Evolutionary conservation across 2,888 invertebrate species (phyloP).

Genomic region (Ophion ventricosus): DNA sequence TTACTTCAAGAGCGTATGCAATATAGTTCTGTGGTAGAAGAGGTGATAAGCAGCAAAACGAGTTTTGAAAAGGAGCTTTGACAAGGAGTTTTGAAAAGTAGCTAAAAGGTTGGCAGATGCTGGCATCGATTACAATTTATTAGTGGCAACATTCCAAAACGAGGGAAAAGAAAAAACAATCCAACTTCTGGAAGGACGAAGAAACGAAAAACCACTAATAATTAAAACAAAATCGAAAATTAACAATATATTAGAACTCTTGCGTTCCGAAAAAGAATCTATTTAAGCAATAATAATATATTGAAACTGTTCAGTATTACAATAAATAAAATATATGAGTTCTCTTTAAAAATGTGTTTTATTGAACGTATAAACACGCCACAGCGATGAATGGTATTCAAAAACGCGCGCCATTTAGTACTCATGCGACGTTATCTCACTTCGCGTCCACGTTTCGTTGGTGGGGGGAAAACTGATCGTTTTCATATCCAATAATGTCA

Average conservation of each 20-base stretch:
- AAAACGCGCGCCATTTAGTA: too few species aligned
- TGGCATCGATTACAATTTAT: not conserved
- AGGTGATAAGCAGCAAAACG: not conserved
- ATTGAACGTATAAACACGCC: too few species aligned
- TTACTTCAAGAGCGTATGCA: not conserved
- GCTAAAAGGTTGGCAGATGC: slow-evolving; percentile 2
- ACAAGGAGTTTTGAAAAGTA: too few species aligned
- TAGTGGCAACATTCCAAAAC: not conserved
- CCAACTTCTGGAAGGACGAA: not conserved
- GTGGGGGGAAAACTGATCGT: too few species aligned
- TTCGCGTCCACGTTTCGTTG: too few species aligned
- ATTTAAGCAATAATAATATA: too few species aligned
- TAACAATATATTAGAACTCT: not conserved
- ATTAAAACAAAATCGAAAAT: not conserved
- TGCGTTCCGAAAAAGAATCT: not conserved
- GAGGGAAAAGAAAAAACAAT: not conserved
- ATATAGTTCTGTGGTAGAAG: not conserved
- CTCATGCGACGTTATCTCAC: too few species aligned
- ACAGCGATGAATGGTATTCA: too few species aligned
- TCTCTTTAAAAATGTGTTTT: too few species aligned
- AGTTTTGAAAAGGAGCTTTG: too few species aligned
- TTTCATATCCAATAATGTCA: too few species aligned
- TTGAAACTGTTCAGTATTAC: not conserved
- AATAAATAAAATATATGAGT: not conserved
- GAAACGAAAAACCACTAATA: not conserved